phyloP scores from a whole-genome alignment of 2,797 vertebrate species.

The Propithecus deckenii region DNA sequence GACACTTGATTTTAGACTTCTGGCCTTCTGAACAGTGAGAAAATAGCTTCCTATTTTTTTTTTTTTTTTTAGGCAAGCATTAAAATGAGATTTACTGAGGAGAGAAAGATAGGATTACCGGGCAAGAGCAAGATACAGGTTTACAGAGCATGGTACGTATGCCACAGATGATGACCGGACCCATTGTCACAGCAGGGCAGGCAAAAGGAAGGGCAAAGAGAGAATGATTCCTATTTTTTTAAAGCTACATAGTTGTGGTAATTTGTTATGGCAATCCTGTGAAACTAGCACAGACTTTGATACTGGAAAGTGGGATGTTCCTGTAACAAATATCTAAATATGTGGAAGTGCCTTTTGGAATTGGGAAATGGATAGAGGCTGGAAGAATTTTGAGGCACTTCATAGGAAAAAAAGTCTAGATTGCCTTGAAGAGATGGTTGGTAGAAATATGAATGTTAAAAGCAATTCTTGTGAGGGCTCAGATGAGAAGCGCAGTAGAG shows the following conservation, averaged over 20 bases:
- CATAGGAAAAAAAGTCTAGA: not conserved
- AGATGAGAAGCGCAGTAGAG: not conserved
- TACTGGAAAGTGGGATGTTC: not conserved
- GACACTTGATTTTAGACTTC: not conserved
- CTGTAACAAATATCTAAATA: not conserved
- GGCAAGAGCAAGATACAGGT: too few relatives aligned
- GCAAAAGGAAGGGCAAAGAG: not conserved
- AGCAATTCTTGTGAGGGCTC: not conserved
- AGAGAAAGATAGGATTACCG: too few relatives aligned
- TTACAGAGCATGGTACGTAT: too few relatives aligned
- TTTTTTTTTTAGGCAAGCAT: too few relatives aligned
- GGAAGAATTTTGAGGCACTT: not conserved
- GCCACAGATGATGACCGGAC: too few relatives aligned
- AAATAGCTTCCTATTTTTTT: not conserved
- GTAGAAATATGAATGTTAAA: not conserved
- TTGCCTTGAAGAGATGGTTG: not conserved
- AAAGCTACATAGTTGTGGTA: not conserved
- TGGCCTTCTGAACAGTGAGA: not conserved
- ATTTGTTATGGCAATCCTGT: not conserved
- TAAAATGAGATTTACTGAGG: too few relatives aligned
- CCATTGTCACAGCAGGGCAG: too few relatives aligned
- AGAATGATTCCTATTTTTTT: not conserved
- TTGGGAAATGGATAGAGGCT: not conserved
- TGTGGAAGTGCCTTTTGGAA: not conserved
- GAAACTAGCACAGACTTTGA: not conserved